These are phyloP conservation scores for Melanaphis sacchari DNA, from an alignment of 1,140 invertebrate genomes.

Conservation along the genomic window DNA sequence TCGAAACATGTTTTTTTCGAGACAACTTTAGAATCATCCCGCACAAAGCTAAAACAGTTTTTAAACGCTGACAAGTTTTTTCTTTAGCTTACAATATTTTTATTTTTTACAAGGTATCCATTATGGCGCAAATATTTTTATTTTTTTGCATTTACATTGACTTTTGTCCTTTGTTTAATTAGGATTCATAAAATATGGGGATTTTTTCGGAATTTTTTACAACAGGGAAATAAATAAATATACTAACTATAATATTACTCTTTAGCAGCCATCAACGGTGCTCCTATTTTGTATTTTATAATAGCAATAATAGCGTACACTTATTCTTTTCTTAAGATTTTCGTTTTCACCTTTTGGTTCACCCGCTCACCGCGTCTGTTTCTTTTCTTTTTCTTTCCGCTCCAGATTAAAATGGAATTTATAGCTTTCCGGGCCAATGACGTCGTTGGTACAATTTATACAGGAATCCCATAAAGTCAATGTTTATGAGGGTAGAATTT, in stretches of 20 bases:
- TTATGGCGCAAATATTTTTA: neutral
- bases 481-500: conserved; percentile 56
- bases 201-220: neutral
- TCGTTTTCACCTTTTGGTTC: conserved; percentile 35
- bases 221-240: neutral
- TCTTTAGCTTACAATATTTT: neutral
- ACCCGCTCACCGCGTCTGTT: neutral
- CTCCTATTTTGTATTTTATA: conserved; percentile 25
- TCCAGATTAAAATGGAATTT: conserved; percentile 52
- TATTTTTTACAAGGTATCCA: neutral
- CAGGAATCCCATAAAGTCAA: conserved; percentile 53
- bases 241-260: neutral
- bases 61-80: neutral
- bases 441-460: conserved; percentile 40
- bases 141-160: no score
- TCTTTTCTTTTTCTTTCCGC: neutral
- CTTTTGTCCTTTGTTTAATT: neutral
- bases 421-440: conserved; percentile 54
- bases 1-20: neutral
- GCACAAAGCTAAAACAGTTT: no score
- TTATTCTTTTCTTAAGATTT: conserved; percentile 31
- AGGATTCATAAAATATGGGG: neutral
- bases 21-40: no score
- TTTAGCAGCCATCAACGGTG: neutral
- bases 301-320: neutral